Percentiles rank a stretch among this genome's conserved stretches.
phyloP scores from a whole-genome alignment of 2,888 invertebrate genomes.

The Amiota communis region DNA sequence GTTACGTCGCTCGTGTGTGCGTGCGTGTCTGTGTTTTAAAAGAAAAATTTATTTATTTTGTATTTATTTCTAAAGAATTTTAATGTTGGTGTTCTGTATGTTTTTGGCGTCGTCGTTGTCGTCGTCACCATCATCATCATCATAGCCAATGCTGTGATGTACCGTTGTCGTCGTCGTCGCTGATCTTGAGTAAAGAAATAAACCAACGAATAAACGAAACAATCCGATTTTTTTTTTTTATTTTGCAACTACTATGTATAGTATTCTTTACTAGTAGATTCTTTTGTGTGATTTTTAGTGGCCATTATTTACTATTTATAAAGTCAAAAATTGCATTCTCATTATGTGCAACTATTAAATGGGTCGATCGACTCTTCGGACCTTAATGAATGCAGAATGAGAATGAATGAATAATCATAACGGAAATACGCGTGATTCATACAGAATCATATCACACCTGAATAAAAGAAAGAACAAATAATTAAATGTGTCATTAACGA shows the following conservation, averaged over 20 bases:
- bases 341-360: not conserved
- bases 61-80: slow-evolving; percentile 25
- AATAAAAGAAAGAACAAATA: slow-evolving; percentile 48
- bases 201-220: not conserved
- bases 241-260: slow-evolving; percentile 28
- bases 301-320: slow-evolving; percentile 22
- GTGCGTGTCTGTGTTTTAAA: slow-evolving; percentile 21
- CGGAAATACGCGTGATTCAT: slow-evolving; percentile 14
- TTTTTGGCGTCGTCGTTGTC: not conserved
- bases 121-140: not conserved
- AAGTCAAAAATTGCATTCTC: not conserved
- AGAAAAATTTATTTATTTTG: slow-evolving; percentile 7
- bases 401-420: no score
- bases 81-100: slow-evolving; percentile 19
- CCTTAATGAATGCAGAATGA: no score
- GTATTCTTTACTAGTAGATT: slow-evolving; percentile 20
- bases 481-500: not conserved
- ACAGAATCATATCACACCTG: not conserved
- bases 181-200: no score
- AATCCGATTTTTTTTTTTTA: not conserved
- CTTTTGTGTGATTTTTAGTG: not conserved
- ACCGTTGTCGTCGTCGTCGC: no score
- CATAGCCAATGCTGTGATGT: no score
- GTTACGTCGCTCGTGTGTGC: not conserved
- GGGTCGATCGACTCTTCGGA: no score